phyloP scores from a whole-genome alignment of 2,888 invertebrate species.

The Mechanitis messenoides region DNA sequence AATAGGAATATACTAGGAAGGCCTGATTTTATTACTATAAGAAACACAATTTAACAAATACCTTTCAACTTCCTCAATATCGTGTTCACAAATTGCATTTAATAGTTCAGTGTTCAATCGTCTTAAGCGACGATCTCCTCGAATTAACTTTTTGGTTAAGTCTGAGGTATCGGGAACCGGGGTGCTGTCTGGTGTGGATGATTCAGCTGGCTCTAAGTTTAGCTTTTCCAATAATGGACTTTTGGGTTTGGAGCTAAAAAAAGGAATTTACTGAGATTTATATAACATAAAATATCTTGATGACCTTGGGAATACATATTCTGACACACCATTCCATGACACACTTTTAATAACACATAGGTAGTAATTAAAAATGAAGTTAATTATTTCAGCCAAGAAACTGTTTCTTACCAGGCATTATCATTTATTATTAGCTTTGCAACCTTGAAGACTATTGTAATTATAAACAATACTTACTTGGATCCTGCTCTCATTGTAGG shows the following conservation, averaged over 20 bases:
- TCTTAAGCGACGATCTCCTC: conserved; percentile 58
- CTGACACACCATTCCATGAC: too few relatives aligned
- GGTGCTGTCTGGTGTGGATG: conserved; percentile 53
- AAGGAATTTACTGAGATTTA: not conserved
- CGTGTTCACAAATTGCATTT: conserved; percentile 57
- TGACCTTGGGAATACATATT: too few relatives aligned
- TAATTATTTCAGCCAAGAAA: too few relatives aligned
- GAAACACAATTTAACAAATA: conserved; percentile 26
- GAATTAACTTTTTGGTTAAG: conserved; percentile 49
- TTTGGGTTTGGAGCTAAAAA: conserved; percentile 13
- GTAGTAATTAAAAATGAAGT: too few relatives aligned
- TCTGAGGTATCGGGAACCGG: conserved; percentile 41
- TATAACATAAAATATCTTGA: not conserved
- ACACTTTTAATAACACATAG: too few relatives aligned
- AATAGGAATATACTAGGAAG: not conserved
- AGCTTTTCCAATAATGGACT: conserved; percentile 19
- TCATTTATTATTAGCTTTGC: too few relatives aligned
- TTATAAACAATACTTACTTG: not conserved
- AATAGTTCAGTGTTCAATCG: conserved; percentile 71
- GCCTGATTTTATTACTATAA: too few relatives aligned
- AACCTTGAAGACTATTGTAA: not conserved
- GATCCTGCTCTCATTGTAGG: too few relatives aligned
- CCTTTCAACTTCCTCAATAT: conserved; percentile 61
- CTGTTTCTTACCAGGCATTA: too few relatives aligned
- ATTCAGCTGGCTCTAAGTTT: conserved; percentile 42